Percentiles rank a stretch among this genome's conserved stretches.
These are phyloP conservation scores for Thamnaconus septentrionalis DNA, from an alignment of 2,113 vertebrate species.

Conservation along the genomic window DNA sequence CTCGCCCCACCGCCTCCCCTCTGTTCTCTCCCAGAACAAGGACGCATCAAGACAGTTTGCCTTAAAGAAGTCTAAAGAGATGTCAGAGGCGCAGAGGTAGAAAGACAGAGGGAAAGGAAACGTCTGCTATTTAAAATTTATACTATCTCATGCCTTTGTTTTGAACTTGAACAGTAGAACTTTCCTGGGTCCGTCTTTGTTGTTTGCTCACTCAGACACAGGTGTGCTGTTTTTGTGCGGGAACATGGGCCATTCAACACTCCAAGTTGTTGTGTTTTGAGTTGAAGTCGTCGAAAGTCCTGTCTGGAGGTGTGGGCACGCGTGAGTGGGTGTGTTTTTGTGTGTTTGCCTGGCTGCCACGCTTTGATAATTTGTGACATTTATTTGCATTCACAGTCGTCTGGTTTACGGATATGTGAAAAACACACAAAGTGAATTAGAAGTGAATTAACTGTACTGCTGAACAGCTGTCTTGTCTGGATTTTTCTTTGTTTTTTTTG, in stretches of 20 bases:
- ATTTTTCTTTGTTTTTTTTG: no score
- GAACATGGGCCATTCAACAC: constrained; percentile 12
- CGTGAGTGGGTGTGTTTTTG: constrained; percentile 64
- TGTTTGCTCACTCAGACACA: constrained; percentile 54
- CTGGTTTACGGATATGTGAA: no score
- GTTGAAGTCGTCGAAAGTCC: constrained; percentile 2
- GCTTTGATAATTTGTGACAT: constrained; percentile 61
- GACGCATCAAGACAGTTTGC: constrained; percentile 95
- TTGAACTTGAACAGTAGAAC: constrained; percentile 98
- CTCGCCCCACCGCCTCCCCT: constrained; percentile 65
- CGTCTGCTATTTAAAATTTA: constrained; percentile 99
- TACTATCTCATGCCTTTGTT: constrained; percentile 99
- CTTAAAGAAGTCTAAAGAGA: constrained; percentile 91
- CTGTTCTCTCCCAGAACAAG: constrained; percentile 96
- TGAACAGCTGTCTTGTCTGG: no score
- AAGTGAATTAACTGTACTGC: no score
- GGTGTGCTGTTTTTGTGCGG: constrained; percentile 24
- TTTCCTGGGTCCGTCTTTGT: constrained; percentile 83
- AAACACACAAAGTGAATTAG: no score
- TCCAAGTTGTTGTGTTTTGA: constrained; percentile 26
- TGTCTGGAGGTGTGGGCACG: constrained; percentile 45
- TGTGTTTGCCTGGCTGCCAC: constrained; percentile 63
- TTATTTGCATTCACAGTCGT: no score
- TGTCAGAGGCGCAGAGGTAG: constrained; percentile 82
- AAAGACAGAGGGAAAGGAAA: constrained; percentile 81